Conservation (phyloP, 2,888 invertebrate genomes). For the Ectemnius continuus region DNA sequence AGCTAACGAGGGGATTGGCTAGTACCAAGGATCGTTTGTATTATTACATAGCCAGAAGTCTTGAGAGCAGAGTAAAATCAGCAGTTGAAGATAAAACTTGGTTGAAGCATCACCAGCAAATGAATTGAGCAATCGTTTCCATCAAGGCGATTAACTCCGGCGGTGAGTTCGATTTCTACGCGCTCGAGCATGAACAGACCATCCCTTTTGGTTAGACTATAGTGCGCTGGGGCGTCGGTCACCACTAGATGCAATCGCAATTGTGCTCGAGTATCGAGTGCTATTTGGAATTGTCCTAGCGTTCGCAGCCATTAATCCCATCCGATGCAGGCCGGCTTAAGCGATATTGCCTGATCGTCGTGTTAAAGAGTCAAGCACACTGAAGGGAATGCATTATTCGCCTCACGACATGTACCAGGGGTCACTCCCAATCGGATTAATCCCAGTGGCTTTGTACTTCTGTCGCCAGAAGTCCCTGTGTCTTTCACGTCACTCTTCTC, state of each 20-base stretch:
- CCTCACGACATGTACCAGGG: not conserved
- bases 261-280: constrained; percentile 57
- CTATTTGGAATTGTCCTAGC: constrained; percentile 60
- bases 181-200: constrained; percentile 15
- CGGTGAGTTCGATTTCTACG: not conserved
- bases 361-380: constrained; percentile 57
- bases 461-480: constrained; percentile 7
- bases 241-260: constrained; percentile 64
- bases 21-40: too few relatives aligned
- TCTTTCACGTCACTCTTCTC: constrained; percentile 12
- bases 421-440: constrained; percentile 8
- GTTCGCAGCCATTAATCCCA: constrained; percentile 57
- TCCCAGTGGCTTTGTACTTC: not conserved
- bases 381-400: constrained; percentile 9
- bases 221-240: constrained; percentile 48
- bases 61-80: too few relatives aligned
- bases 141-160: constrained; percentile 41
- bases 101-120: too few relatives aligned
- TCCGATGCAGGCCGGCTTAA: constrained; percentile 49
- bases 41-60: too few relatives aligned
- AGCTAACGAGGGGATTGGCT: too few relatives aligned
- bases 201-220: constrained; percentile 33
- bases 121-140: too few relatives aligned
- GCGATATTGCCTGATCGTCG: constrained; percentile 58
- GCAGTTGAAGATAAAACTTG: too few relatives aligned